phyloP scores from a whole-genome alignment of 2,888 invertebrate genomes.

The Clivina fossor region DNA sequence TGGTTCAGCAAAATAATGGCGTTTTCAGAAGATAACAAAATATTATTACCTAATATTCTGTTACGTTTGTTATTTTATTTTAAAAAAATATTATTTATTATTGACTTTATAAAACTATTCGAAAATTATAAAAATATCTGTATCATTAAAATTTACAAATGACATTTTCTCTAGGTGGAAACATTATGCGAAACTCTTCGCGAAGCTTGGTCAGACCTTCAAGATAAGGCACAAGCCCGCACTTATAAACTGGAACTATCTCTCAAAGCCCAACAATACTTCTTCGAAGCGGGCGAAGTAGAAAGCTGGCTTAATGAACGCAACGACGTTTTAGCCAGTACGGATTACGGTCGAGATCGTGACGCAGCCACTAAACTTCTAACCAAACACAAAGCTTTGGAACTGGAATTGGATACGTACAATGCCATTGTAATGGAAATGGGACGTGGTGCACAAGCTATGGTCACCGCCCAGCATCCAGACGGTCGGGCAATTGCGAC shows the following conservation, averaged over 20 bases:
- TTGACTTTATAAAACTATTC: too few relatives aligned
- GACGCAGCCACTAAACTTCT: slow-evolving; percentile 90
- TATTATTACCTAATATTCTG: too few relatives aligned
- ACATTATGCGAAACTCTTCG: slow-evolving; percentile 72
- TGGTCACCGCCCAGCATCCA: slow-evolving; percentile 80
- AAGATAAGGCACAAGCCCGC: slow-evolving; percentile 69
- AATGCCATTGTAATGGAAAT: slow-evolving; percentile 90
- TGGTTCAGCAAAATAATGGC: too few relatives aligned
- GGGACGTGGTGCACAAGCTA: slow-evolving; percentile 80
- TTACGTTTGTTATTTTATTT: too few relatives aligned
- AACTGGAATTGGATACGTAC: slow-evolving; percentile 88
- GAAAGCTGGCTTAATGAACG: slow-evolving; percentile 92
- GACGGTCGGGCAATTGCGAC: slow-evolving; percentile 79
- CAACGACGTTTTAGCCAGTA: slow-evolving; percentile 76
- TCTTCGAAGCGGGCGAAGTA: slow-evolving; percentile 88
- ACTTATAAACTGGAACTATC: slow-evolving; percentile 81
- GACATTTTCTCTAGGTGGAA: slow-evolving; percentile 60
- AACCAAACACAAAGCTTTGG: slow-evolving; percentile 93
- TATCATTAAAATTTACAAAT: too few relatives aligned
- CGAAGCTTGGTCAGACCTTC: slow-evolving; percentile 73
- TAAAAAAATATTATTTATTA: too few relatives aligned
- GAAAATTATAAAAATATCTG: too few relatives aligned
- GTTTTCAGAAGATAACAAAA: too few relatives aligned
- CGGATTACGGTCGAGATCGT: slow-evolving; percentile 85
- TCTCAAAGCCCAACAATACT: slow-evolving; percentile 86